phyloP scores from a whole-genome alignment of 2,113 vertebrate species.

The Oreotrochilus melanogaster region DNA sequence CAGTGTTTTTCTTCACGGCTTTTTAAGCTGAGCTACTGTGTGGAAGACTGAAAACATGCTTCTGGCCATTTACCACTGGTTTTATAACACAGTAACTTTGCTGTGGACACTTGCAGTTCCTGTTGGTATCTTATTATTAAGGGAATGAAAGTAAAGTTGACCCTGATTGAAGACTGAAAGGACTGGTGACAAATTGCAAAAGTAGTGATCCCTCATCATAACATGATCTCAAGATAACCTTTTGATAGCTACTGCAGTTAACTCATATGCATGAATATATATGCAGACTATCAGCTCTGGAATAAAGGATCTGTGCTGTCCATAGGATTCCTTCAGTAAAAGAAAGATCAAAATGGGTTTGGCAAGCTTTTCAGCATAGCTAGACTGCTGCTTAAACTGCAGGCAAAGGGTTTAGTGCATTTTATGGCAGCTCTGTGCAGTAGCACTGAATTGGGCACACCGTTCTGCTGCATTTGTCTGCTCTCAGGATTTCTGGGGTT shows the following conservation, averaged over 20 bases:
- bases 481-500: background rate
- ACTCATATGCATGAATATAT: background rate
- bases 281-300: background rate
- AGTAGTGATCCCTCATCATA: background rate
- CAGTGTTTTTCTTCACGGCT: background rate
- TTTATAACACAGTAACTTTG: background rate
- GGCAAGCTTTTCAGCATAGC: background rate
- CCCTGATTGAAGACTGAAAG: background rate
- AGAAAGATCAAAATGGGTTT: background rate
- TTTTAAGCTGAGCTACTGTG: background rate
- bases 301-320: background rate
- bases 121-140: background rate
- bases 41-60: background rate
- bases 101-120: background rate
- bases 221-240: background rate
- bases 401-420: background rate
- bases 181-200: background rate
- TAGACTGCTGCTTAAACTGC: background rate
- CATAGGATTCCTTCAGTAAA: rapidly evolving
- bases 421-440: background rate
- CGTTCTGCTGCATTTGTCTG: rapidly evolving
- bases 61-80: background rate
- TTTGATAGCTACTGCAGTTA: background rate
- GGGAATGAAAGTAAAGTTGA: background rate
- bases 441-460: background rate